Percentiles rank a stretch among this genome's conserved stretches.
These are phyloP conservation scores for Bombus confusus DNA, from an alignment of 1,140 invertebrate species.

Conservation along the genomic window DNA sequence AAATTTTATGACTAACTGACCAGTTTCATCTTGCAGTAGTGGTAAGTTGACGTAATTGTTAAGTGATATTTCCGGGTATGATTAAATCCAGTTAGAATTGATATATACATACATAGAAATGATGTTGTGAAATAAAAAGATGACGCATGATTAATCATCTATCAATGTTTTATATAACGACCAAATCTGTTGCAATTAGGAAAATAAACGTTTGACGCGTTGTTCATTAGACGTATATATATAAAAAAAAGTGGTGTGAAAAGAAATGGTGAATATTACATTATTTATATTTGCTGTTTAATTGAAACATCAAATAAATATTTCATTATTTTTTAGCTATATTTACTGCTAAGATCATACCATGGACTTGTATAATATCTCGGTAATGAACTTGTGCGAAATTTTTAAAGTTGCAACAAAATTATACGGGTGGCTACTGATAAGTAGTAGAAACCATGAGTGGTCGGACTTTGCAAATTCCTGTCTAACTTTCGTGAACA, in stretches of 20 bases:
- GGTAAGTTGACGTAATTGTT: background rate
- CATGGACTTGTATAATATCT: background rate
- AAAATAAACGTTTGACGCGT: background rate
- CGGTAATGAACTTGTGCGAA: background rate
- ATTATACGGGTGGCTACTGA: background rate
- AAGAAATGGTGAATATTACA: no score
- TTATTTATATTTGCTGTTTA: no score
- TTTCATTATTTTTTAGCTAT: background rate
- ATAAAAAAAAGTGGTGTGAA: no score
- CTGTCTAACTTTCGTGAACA: constrained; percentile 10
- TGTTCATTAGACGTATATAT: no score
- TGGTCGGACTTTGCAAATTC: constrained; percentile 12
- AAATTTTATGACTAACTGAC: background rate
- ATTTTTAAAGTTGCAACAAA: background rate
- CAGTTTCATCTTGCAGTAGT: background rate
- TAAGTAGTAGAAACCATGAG: constrained; percentile 28
- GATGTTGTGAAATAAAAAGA: background rate
- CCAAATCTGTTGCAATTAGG: background rate
- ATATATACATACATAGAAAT: background rate
- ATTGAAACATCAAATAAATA: no score
- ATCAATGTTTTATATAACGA: background rate
- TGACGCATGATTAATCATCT: constrained; percentile 1
- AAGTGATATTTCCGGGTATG: constrained; percentile 9
- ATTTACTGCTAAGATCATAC: background rate
- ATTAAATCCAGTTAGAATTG: background rate